A percentile compares a stretch with the other conserved stretches of the same genome.
Evolutionary conservation across 2,888 invertebrate genomes (phyloP).

Genomic region (Oscheius myriophilus): DNA sequence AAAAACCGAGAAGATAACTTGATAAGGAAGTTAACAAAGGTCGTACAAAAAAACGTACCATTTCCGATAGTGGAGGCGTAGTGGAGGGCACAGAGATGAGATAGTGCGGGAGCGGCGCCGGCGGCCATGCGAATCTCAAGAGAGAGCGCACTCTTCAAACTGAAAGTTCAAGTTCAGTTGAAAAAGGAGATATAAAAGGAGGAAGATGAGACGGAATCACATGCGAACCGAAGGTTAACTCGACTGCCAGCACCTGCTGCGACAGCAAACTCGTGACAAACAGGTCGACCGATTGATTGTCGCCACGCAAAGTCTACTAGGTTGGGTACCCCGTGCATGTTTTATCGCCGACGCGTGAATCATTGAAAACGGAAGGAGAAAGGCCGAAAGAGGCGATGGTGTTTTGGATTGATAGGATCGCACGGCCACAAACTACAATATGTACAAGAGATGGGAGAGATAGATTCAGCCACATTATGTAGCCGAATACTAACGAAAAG

Average conservation of each 20-base stretch:
- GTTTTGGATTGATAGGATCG: too few relatives aligned
- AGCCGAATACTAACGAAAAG: too few relatives aligned
- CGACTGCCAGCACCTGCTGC: slow-evolving; percentile 12
- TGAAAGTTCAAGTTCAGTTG: neutral
- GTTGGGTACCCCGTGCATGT: too few relatives aligned
- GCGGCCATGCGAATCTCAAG: slow-evolving; percentile 16
- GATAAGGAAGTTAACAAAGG: neutral
- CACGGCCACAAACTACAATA: too few relatives aligned
- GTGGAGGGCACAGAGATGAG: slow-evolving; percentile 28
- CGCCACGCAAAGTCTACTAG: too few relatives aligned
- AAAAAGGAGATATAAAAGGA: neutral
- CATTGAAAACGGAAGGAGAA: slow-evolving; percentile 35
- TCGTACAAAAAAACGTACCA: slow-evolving; percentile 23
- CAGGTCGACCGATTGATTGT: slow-evolving; percentile 6
- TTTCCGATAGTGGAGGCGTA: slow-evolving; percentile 30
- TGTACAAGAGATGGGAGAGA: too few relatives aligned
- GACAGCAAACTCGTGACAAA: slow-evolving; percentile 29
- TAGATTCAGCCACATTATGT: too few relatives aligned
- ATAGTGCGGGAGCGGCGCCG: slow-evolving; percentile 18
- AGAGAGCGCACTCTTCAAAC: slow-evolving; percentile 1
- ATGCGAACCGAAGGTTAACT: slow-evolving; percentile 19
- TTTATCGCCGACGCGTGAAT: slow-evolving; percentile 27
- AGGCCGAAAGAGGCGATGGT: slow-evolving; percentile 65
- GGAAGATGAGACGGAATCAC: slow-evolving; percentile 19
- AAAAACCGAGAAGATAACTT: neutral